Base-by-base conservation (phyloP, 2,888 invertebrate species). In the Tanypteryx hageni region DNA sequence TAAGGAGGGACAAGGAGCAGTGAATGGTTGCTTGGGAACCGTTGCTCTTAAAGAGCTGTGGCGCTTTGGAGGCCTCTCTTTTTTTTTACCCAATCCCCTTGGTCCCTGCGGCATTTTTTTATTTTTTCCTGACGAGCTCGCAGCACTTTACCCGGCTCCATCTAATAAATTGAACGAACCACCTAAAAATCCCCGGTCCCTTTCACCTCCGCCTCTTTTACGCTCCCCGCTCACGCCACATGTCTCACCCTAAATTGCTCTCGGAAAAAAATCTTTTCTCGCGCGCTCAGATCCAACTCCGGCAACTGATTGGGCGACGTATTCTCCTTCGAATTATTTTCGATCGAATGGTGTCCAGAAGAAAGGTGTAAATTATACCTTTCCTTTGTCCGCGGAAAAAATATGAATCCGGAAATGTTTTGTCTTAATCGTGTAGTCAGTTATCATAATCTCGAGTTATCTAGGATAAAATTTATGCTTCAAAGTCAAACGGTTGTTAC, bases 11-110 rank as follows among this genome's bases (percentile, higher is more conserved):
- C 89, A 89, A 89, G 89, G 89, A 64, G 61, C 44, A 89, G 61
- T 64, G 89, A 89, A 89, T 89, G 89, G 83, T 83, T 83, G 56
- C 83, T 83, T 56, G 83, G 68, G 59, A 89, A 56, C 89, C 89
- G 89, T 89, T 89, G 61, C 89, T 89, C 89, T 89, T 89, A 89
- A 89, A 89, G 89, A 89, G 64, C 89, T 68, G 89, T 31, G 64
- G 64, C 89, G 61, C 89, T 68, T 64, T 16, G 57, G 83, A 83
- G 83, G 57, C 83, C 44, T 13, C 31, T 4, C 82, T 57, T 10
- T 56, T 18, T 57, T 44, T 57, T 44, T 10, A 18, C n/a, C 18
- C 57, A 16, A 1, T 10, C 56, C 56, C 11, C n/a, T 44, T 7
- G 9, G 16, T 18, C 13, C n/a, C 83, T n/a, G 16, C 18, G 16